These are phyloP conservation scores for Hemibates koningsi DNA, from an alignment of 2,113 vertebrate genomes.

Conservation along the genomic window DNA sequence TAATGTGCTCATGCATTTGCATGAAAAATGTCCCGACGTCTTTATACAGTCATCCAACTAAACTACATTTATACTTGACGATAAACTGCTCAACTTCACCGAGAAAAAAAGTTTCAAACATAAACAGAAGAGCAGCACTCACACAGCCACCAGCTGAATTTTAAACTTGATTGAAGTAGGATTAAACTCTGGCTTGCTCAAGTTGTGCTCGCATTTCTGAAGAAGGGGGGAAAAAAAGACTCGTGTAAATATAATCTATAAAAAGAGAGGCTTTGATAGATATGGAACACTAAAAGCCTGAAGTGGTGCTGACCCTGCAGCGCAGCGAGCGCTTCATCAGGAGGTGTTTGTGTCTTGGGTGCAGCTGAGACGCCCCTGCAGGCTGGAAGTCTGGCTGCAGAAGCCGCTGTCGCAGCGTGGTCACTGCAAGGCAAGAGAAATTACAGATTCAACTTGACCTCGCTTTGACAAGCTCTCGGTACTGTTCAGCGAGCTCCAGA, in stretches of 20 bases:
- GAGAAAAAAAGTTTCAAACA: background rate
- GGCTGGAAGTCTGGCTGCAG: constrained; percentile 96
- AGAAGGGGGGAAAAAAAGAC: background rate
- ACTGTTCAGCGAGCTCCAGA: background rate
- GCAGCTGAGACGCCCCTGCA: constrained; percentile 88
- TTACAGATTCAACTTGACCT: background rate
- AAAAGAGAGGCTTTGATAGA: background rate
- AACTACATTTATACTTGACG: background rate
- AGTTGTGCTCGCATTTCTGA: constrained; percentile 98
- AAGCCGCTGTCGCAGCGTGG: constrained; percentile 91
- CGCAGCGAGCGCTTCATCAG: constrained; percentile 96
- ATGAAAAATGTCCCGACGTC: background rate
- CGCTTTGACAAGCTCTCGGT: background rate
- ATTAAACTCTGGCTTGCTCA: constrained; percentile 99
- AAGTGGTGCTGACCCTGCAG: constrained; percentile 79
- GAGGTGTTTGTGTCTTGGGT: constrained; percentile 95
- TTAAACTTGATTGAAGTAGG: constrained; percentile 99
- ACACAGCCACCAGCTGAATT: constrained; percentile 98
- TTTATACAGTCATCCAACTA: background rate
- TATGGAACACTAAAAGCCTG: background rate
- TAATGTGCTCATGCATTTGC: background rate
- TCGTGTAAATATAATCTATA: background rate
- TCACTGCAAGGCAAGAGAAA: constrained; percentile 72
- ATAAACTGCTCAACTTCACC: background rate
- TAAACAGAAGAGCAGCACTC: constrained; percentile 63